Base-by-base conservation (phyloP, 2,113 vertebrate species). In the Etheostoma spectabile region DNA sequence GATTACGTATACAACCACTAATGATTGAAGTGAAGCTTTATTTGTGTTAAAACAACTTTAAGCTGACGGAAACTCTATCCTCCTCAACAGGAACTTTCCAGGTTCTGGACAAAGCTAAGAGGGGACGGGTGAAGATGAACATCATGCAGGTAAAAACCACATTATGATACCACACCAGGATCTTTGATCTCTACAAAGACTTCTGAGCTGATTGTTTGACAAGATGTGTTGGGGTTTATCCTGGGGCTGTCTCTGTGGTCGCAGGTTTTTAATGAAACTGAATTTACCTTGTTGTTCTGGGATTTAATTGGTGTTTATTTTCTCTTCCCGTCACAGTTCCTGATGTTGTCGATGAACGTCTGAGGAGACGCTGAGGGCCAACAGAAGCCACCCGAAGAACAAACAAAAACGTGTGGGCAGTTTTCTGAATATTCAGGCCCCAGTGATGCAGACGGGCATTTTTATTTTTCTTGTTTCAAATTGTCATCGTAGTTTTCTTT, bases 311-410 rank as follows among this genome's bases (percentile, higher is more conserved):
- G 12, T 3, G 0, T 21, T 61, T 16, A 5, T 16, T 10, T 18
- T 62, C 35, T 69, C 4, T 77, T 82, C 14, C 16, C 30, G 24
- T 57, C 42, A 16, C 91, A 96, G 95, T 96, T 96, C 85, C 88
- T 96, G 80, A 71, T 95, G 80, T 48, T 95, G 85, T 90, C 95
- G 8, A 96, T 96, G 95, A 95, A 95, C 5, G 80, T 95, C 46
- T 96, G 90, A 95, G 65, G 77, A 80, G 64, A n/a, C 18, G 66
- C 65, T 3, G 69, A 4, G 24, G 12, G 33, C 22, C 13, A 60
- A 52, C 73, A 0, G 19, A 49, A 38, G 60, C 76, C 80, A 3
- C 13, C 38, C 21, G 72, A 90, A 87, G 80, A 90, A 80, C 80
- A 71, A 90, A 80, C 80, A 71, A 74, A 42, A 88, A 24, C 7